Evolutionary conservation across 2,113 vertebrate species (phyloP).

Genomic region (chimpanzee (Pan troglodytes)): DNA sequence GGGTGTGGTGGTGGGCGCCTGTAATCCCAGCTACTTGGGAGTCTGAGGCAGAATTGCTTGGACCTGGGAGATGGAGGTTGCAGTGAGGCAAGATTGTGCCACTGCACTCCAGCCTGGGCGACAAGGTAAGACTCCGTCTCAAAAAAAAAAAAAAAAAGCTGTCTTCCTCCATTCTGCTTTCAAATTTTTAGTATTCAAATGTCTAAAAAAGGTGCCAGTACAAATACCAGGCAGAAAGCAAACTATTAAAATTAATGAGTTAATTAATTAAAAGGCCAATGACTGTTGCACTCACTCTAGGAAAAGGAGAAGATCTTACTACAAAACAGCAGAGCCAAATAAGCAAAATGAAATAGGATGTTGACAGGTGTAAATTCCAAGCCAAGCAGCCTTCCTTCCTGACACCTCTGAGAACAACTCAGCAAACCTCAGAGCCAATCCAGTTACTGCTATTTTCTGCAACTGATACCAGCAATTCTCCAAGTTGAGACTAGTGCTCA

Average conservation of each 20-base stretch:
- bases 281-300: not conserved
- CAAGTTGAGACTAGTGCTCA: not conserved
- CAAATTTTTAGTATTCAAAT: constrained; percentile 34
- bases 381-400: not conserved
- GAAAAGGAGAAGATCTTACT: not conserved
- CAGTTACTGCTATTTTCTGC: not conserved
- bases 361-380: not conserved
- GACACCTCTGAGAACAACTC: constrained; percentile 7
- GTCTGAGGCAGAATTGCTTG: too few relatives aligned
- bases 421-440: constrained; percentile 1
- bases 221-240: not conserved
- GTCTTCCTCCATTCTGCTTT: not conserved
- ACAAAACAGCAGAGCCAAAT: not conserved
- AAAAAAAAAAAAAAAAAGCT: too few relatives aligned
- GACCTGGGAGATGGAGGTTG: too few relatives aligned
- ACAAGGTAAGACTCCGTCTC: too few relatives aligned
- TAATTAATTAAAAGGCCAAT: not conserved
- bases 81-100: too few relatives aligned
- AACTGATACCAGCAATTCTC: not conserved
- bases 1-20: too few relatives aligned
- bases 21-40: too few relatives aligned
- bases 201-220: not conserved
- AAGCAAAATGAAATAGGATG: not conserved
- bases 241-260: not conserved
- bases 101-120: too few relatives aligned